Evolutionary conservation across 2,888 invertebrate species (phyloP), one percentile per base, ranked within the genome.

Genomic region (Parascotia fuliginaria): DNA sequence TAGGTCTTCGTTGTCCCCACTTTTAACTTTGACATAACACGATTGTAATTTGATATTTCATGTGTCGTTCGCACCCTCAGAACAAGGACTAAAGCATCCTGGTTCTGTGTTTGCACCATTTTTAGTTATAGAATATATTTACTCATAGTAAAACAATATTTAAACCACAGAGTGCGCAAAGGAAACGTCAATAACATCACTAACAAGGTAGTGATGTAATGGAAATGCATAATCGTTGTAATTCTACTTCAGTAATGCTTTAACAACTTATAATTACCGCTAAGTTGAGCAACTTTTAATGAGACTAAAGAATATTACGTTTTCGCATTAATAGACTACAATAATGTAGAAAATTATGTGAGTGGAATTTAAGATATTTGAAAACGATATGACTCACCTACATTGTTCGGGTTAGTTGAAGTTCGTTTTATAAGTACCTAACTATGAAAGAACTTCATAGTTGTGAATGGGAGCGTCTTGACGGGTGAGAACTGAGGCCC

Each of bases 21-120:
- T 58, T 24, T 36, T 60, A 66, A 70, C 67, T 69, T 65, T 75
- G 69, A 63, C 73, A 75, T 73, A 1, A 70, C 68, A 67, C 68
- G 68, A 56, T 55, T 62, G 41, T 53, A 52, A 61, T 66, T 50
- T 55, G 66, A 55, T 66, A 69, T 63, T 68, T 55, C 41, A 53
- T 14, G 36, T 54, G 49, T 55, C 46, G 45, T 49, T 60, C 34
- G 60, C 33, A 47, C 52, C 32, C 34, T 40, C 1, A 13, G 4
- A 24, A 3, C 38, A 38, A 33, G 58, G 54, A 54, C n/a, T 55
- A 49, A 42, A 51, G 44, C 52, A 48, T 51, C n/a, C 3, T n/a
- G n/a, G 29, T 29, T 19, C 19, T 5, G 19, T 19, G 5, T 24
- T 24, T 24, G 7, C 24, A n/a, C n/a, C n/a, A n/a, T n/a, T n/a